These are phyloP conservation scores for Camelus bactrianus DNA, from an alignment of 2,113 vertebrate genomes.

Conservation along the genomic window DNA sequence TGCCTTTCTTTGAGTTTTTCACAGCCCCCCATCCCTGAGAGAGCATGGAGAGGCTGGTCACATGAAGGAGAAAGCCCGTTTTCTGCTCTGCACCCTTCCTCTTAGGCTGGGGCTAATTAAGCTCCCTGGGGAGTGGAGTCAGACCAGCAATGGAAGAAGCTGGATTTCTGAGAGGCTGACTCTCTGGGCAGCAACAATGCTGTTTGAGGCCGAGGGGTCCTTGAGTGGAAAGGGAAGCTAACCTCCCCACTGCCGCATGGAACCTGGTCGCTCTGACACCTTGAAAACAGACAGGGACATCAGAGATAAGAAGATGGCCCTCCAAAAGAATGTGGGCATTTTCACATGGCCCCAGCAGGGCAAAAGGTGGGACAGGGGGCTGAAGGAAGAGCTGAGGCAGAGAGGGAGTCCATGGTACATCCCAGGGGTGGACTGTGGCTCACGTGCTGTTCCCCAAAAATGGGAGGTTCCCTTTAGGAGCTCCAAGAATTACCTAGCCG, in stretches of 20 bases:
- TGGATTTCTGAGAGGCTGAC: conserved; percentile 13
- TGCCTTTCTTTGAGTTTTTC: neutral
- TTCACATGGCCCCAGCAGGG: rapidly evolving
- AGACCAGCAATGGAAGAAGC: neutral
- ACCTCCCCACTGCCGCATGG: neutral
- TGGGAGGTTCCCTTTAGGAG: neutral
- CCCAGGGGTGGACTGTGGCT: neutral
- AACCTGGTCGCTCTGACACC: neutral
- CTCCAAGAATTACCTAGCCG: neutral
- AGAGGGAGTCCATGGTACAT: rapidly evolving
- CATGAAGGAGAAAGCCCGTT: neutral
- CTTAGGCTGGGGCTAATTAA: neutral
- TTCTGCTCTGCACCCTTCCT: neutral
- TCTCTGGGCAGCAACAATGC: neutral
- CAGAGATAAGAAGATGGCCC: neutral
- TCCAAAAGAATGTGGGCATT: neutral
- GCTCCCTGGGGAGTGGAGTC: neutral
- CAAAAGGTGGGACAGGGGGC: too few species aligned
- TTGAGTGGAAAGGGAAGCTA: neutral
- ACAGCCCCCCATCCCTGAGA: neutral
- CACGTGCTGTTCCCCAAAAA: neutral
- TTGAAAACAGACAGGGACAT: neutral
- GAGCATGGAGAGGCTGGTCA: neutral
- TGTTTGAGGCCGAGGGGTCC: neutral
- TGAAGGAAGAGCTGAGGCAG: too few species aligned